Evolutionary conservation across 2,113 vertebrate species (phyloP), one percentile per base, ranked within the genome.

Genomic region (Hemiscyllium ocellatum): DNA sequence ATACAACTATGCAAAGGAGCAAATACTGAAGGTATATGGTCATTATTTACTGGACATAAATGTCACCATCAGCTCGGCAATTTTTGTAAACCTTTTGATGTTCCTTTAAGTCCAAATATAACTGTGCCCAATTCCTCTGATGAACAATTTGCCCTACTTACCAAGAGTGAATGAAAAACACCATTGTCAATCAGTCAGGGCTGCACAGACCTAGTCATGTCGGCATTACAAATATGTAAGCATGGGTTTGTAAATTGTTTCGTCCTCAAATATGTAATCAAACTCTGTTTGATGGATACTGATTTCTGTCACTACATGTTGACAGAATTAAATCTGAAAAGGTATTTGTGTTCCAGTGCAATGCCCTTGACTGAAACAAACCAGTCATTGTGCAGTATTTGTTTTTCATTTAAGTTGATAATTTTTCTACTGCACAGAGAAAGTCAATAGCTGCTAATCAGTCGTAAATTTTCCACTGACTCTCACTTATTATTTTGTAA

Each of bases 11-110:
- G 96, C 95, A 89, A 8, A 93, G 94, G 83, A 95, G 96, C 96
- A 96, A 0, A 95, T 96, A 97, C 69, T 80, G 96, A 95, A 76
- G 96, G 96, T 96, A 97, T 80, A 96, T 96, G 85, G 96, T 96
- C 96, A 96, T 96, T 95, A 95, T 96, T 95, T 95, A 97, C 78
- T 37, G 78, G 47, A 72, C 15, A 66, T 96, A 96, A 96, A 13
- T 95, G 29, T 90, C 61, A 83, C 2, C 0, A 3, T 0, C 24
- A 52, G 47, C 17, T 96, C 91, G 26, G 26, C 22, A 33, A 87
- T 50, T 83, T 96, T 95, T 86, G 17, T 8, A 42, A 95, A 95
- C 20, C 95, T 65, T 96, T 96, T 96, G n/a, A 29, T 52, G 61
- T 69, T 83, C 47, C 65, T 94, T 80, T 85, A 66, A 85, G 85